Percentiles rank a stretch among this genome's conserved stretches.
These are phyloP conservation scores for Pinna nobilis DNA, from an alignment of 1,140 invertebrate genomes.

Conservation along the genomic window DNA sequence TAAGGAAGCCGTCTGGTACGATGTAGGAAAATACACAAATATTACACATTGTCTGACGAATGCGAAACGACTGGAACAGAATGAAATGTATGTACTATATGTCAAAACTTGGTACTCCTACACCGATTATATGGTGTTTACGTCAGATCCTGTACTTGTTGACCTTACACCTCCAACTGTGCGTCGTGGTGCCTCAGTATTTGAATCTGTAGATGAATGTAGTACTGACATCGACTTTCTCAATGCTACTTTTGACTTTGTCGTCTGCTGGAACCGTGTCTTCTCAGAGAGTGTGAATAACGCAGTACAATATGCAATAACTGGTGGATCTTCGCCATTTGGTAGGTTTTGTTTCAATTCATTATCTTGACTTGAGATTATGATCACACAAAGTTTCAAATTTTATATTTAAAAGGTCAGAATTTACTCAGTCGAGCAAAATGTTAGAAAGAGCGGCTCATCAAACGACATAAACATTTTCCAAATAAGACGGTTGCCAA, in stretches of 20 bases:
- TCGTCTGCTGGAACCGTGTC: constrained; percentile 14
- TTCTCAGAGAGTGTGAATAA: constrained; percentile 4
- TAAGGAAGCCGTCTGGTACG: constrained; percentile 42
- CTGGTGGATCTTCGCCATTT: constrained; percentile 7
- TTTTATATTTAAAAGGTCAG: too few species aligned
- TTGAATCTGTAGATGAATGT: constrained; percentile 32
- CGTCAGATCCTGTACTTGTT: constrained; percentile 29
- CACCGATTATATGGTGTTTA: constrained; percentile 22
- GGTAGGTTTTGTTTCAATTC: too few species aligned
- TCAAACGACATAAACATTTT: too few species aligned
- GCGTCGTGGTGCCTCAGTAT: constrained; percentile 20
- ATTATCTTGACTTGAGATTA: too few species aligned
- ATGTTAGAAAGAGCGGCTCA: too few species aligned
- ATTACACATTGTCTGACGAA: constrained; percentile 40
- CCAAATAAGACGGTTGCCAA: too few species aligned
- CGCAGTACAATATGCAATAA: background rate
- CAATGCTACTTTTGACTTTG: background rate
- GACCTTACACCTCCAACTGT: constrained; percentile 43
- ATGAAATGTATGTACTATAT: constrained; percentile 30
- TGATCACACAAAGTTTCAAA: too few species aligned
- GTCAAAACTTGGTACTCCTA: constrained; percentile 38
- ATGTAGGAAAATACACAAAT: constrained; percentile 21
- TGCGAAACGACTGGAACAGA: constrained; percentile 12
- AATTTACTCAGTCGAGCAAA: too few species aligned
- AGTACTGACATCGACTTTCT: constrained; percentile 40